These are phyloP conservation scores for Eremophila alpestris DNA, from an alignment of 2,797 vertebrate genomes.

Conservation along the genomic window DNA sequence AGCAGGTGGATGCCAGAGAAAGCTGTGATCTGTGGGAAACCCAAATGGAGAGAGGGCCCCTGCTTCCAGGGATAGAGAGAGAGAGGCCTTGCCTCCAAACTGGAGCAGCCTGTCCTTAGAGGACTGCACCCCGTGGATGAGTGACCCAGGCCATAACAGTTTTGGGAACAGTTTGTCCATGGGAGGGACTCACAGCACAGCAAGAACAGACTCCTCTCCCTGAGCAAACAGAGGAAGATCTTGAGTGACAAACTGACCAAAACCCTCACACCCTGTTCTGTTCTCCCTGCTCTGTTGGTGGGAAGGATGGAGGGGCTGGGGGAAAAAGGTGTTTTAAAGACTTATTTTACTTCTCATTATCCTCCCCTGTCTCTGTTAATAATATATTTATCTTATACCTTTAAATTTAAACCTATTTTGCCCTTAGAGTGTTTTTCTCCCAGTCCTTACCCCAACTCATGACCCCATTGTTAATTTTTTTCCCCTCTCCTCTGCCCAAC, in stretches of 20 bases:
- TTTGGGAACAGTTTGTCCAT: not conserved
- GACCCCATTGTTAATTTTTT: not conserved
- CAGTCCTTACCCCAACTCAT: not conserved
- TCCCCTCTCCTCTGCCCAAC: not conserved
- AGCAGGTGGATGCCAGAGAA: not conserved
- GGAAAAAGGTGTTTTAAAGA: not conserved
- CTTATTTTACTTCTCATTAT: not conserved
- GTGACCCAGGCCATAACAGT: not conserved
- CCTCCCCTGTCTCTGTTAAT: too few relatives aligned
- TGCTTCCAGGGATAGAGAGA: not conserved
- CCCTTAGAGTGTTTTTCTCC: not conserved
- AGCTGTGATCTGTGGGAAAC: not conserved
- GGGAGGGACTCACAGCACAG: not conserved
- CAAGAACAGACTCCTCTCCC: not conserved
- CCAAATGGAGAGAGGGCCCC: not conserved
- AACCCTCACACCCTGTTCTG: not conserved
- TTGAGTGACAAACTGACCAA: accelerated
- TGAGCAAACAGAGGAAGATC: not conserved
- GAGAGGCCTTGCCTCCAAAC: not conserved
- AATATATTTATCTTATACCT: not conserved
- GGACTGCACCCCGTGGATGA: not conserved
- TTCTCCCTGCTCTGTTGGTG: accelerated
- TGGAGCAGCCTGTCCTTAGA: not conserved
- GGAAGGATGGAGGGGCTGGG: not conserved
- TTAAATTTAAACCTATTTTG: not conserved